Evolutionary conservation across 2,113 vertebrate genomes (phyloP).

Genomic region (Cololabis saira): DNA sequence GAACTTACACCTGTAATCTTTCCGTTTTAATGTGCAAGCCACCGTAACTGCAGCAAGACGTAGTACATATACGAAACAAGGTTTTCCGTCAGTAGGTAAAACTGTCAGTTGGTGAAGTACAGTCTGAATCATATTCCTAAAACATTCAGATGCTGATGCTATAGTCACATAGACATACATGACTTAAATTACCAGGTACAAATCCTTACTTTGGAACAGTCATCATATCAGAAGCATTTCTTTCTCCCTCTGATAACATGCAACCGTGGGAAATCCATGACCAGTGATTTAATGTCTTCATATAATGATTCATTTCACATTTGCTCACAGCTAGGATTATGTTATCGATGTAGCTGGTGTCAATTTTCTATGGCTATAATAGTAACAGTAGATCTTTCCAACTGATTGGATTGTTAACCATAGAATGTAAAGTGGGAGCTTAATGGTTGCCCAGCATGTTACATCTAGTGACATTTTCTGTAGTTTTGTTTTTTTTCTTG

Average conservation of each 20-base stretch:
- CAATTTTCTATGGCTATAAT: conserved; percentile 64
- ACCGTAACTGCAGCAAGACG: no score
- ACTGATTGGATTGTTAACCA: conserved; percentile 55
- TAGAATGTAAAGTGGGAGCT: conserved; percentile 39
- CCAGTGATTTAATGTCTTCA: conserved; percentile 65
- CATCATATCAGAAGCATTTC: conserved; percentile 26
- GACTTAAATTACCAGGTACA: conserved; percentile 5
- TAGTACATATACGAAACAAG: no score
- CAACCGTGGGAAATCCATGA: conserved; percentile 50
- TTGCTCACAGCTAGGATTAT: conserved; percentile 64
- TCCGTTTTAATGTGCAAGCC: no score
- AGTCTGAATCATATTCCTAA: not conserved
- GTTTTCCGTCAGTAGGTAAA: no score
- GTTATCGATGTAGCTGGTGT: conserved; percentile 69
- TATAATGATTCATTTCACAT: conserved; percentile 76
- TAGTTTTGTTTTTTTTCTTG: not conserved
- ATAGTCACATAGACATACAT: conserved; percentile 5
- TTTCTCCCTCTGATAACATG: conserved; percentile 47
- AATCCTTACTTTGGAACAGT: conserved; percentile 4
- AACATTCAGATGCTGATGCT: not conserved
- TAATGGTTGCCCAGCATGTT: conserved; percentile 26
- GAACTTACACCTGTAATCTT: no score
- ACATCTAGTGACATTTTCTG: not conserved
- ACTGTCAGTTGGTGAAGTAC: no score
- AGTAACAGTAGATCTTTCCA: conserved; percentile 55